These are phyloP conservation scores for Sebastolobus altivelis DNA, from an alignment of 2,797 vertebrate genomes.

Conservation along the genomic window DNA sequence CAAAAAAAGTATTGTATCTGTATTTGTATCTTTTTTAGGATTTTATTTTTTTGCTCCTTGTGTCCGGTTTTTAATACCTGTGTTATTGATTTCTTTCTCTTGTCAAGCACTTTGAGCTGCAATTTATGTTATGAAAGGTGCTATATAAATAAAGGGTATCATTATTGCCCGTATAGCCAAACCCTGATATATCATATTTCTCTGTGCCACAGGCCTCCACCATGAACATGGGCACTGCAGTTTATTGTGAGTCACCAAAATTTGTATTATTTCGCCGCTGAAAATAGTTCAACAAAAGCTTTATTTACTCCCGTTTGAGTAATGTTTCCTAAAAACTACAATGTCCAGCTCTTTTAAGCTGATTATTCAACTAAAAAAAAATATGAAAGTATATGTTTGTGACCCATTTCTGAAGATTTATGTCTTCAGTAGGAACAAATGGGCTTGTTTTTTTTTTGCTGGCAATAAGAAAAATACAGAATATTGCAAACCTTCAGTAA, in stretches of 20 bases:
- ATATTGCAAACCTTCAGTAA: neutral
- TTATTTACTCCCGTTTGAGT: neutral
- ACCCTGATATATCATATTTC: neutral
- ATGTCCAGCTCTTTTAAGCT: neutral
- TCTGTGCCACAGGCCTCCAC: accelerated
- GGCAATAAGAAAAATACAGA: neutral
- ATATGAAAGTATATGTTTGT: neutral
- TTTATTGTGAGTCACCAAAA: neutral
- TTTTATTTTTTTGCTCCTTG: too few species aligned
- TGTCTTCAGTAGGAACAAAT: too few species aligned
- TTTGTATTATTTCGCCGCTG: neutral
- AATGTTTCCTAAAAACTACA: neutral
- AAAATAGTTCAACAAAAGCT: neutral
- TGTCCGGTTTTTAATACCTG: too few species aligned
- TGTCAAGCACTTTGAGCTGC: too few species aligned
- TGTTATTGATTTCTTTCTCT: too few species aligned
- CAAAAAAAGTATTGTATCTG: neutral
- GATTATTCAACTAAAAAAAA: neutral
- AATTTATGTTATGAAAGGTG: too few species aligned
- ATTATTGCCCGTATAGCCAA: neutral
- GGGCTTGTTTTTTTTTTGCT: too few species aligned
- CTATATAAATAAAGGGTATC: too few species aligned
- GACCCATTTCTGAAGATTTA: neutral
- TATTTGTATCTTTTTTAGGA: too few species aligned
- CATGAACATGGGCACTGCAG: neutral